Conservation (phyloP, 2,797 vertebrate genomes). For the Phaenicophaeus curvirostris region DNA sequence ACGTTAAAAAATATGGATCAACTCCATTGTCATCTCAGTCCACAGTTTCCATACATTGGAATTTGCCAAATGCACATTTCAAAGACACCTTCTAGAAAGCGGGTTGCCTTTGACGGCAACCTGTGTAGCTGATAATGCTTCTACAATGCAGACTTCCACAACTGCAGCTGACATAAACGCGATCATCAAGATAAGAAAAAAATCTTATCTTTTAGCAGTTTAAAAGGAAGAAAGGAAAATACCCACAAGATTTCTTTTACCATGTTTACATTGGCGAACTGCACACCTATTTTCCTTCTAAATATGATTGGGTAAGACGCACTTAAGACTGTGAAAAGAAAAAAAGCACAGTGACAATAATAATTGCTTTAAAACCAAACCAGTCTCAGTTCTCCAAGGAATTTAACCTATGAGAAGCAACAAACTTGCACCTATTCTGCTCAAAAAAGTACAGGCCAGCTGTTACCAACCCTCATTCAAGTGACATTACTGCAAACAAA, state of each 20-base stretch:
- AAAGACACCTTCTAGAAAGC: neutral
- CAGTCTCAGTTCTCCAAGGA: neutral
- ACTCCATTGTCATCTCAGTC: neutral
- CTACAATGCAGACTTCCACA: neutral
- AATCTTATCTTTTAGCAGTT: neutral
- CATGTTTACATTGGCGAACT: neutral
- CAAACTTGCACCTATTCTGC: neutral
- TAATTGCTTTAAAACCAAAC: neutral
- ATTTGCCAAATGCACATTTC: neutral
- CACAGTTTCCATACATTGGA: neutral
- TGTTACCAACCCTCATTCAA: neutral
- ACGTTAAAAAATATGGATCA: neutral
- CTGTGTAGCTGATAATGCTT: neutral
- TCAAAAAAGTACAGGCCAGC: neutral
- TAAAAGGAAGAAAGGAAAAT: neutral
- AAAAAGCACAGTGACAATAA: neutral
- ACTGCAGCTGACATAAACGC: neutral
- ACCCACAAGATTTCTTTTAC: neutral
- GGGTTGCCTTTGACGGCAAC: neutral
- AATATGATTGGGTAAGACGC: neutral
- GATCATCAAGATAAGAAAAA: neutral
- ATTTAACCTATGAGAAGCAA: neutral
- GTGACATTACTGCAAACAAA: neutral
- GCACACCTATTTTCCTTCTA: neutral
- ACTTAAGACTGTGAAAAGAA: neutral